Evolutionary conservation across 2,797 vertebrate genomes (phyloP).

Genomic region (Rhynchotus rufescens): DNA sequence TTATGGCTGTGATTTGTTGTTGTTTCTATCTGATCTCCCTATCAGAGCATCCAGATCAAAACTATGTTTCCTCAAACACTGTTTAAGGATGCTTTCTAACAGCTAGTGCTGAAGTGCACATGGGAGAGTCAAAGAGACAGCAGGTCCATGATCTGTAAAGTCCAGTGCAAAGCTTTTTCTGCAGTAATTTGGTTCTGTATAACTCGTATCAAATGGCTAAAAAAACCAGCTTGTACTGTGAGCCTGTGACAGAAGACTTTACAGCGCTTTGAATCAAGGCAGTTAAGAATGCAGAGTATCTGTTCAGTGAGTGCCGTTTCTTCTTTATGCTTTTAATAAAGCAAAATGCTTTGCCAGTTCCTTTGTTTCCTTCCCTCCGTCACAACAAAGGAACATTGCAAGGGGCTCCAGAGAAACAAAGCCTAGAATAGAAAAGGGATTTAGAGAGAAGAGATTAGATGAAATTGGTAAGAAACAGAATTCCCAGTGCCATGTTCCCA

Average conservation of each 20-base stretch:
- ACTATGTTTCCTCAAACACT: not conserved
- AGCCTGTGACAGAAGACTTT: not conserved
- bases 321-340: slow-evolving; percentile 13
- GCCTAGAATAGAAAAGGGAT: slow-evolving; percentile 10
- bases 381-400: slow-evolving; percentile 33
- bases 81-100: not conserved
- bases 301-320: not conserved
- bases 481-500: not conserved
- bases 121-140: not conserved
- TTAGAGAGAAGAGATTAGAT: slow-evolving; percentile 42
- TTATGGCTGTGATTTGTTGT: not conserved
- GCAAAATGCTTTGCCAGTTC: slow-evolving; percentile 3
- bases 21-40: not conserved
- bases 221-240: not conserved
- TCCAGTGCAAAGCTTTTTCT: not conserved
- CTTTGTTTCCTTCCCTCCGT: slow-evolving; percentile 38
- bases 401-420: slow-evolving; percentile 48
- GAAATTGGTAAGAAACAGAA: slow-evolving; percentile 24
- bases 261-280: not conserved
- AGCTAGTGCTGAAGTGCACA: not conserved
- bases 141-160: not conserved
- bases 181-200: not conserved
- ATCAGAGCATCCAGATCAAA: not conserved
- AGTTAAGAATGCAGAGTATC: not conserved
- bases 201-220: not conserved